Conservation (phyloP, 2,888 invertebrate species). For the Ormia ochracea region DNA sequence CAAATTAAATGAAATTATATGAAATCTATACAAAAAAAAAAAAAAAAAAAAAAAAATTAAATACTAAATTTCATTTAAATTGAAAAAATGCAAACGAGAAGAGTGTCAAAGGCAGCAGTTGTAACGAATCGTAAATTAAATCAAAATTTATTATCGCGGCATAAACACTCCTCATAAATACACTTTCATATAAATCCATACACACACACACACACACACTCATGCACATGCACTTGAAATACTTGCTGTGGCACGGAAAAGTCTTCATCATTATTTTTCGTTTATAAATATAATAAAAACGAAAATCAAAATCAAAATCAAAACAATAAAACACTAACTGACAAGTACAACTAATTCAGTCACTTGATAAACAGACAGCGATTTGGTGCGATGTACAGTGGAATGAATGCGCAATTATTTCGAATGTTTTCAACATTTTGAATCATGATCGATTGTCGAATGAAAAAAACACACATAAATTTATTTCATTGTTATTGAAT, state of each 20-base stretch:
- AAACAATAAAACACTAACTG: slow-evolving; percentile 37
- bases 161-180: slow-evolving; percentile 55
- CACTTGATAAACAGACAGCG: background rate
- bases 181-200: background rate
- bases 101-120: slow-evolving; percentile 44
- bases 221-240: background rate
- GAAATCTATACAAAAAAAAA: background rate
- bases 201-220: background rate
- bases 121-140: slow-evolving; percentile 58
- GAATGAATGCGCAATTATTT: background rate
- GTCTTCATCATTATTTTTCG: background rate
- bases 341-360: slow-evolving; percentile 18
- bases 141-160: slow-evolving; percentile 63
- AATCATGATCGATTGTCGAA: background rate
- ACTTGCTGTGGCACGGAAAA: background rate
- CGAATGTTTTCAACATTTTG: too few species aligned
- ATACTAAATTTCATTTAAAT: slow-evolving; percentile 55
- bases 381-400: background rate
- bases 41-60: slow-evolving; percentile 2
- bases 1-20: slow-evolving; percentile 28
- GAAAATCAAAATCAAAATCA: slow-evolving; percentile 42
- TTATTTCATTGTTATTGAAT: too few species aligned
- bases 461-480: too few species aligned
- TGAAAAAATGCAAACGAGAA: slow-evolving; percentile 42
- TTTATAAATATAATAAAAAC: background rate